Conservation (phyloP, 2,113 vertebrate species). For the Ptychochromis oligacanthus region DNA sequence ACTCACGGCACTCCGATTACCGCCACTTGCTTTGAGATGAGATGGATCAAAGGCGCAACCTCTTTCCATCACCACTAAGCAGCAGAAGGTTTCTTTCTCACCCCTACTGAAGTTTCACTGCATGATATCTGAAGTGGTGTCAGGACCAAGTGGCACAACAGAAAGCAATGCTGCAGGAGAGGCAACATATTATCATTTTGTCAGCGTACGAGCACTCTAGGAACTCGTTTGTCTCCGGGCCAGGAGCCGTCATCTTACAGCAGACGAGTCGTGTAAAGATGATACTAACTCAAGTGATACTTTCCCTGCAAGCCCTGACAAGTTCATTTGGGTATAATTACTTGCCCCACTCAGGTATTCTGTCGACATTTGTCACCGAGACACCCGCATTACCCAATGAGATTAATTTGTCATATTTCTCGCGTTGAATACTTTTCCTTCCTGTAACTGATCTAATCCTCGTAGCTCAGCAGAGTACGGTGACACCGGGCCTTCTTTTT, state of each 20-base stretch:
- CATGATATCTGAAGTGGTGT: conserved; percentile 29
- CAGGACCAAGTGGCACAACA: conserved; percentile 19
- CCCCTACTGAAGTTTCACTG: conserved; percentile 7
- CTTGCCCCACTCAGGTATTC: conserved; percentile 66
- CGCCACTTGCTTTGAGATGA: neutral
- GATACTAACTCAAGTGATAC: conserved; percentile 62
- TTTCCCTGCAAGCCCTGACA: conserved; percentile 62
- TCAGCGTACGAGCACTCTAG: conserved; percentile 41
- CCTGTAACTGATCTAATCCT: conserved; percentile 60
- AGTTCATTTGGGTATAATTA: conserved; percentile 77
- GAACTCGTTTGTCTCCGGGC: conserved; percentile 57
- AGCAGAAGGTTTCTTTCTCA: neutral
- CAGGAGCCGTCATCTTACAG: conserved; percentile 43
- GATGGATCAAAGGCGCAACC: conserved; percentile 1
- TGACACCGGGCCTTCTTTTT: neutral
- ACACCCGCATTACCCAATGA: conserved; percentile 61
- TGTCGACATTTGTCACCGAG: conserved; percentile 67
- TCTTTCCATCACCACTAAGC: conserved; percentile 33
- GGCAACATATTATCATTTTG: conserved; percentile 58
- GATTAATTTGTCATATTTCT: conserved; percentile 73
- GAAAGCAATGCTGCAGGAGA: conserved; percentile 19
- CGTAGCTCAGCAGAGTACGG: neutral
- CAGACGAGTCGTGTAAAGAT: conserved; percentile 45
- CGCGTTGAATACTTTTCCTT: conserved; percentile 41
- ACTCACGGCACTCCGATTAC: neutral